phyloP scores from a whole-genome alignment of 2,113 vertebrate species.

The Parus major region DNA sequence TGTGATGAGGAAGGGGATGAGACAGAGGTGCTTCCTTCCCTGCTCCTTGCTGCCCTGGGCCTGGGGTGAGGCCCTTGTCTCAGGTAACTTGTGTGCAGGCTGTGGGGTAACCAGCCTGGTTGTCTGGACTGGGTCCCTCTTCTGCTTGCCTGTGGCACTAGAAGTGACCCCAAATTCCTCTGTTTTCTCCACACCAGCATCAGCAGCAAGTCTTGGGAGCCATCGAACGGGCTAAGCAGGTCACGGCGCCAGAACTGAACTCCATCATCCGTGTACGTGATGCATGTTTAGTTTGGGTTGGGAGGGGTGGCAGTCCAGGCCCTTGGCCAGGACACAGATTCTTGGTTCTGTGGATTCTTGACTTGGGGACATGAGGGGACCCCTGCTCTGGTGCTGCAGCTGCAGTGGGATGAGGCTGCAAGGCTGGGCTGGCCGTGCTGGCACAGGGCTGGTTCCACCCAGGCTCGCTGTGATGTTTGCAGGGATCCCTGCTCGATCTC shows the following conservation, averaged over 20 bases:
- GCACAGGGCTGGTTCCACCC: background rate
- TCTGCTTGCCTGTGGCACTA: background rate
- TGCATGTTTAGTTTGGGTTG: background rate
- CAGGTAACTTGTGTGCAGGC: background rate
- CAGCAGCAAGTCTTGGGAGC: conserved; percentile 98
- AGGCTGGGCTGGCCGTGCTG: background rate
- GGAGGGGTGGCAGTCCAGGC: background rate
- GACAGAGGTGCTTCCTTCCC: background rate
- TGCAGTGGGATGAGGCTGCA: background rate
- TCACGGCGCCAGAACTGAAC: conserved; percentile 96
- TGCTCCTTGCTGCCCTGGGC: background rate
- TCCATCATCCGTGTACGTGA: conserved; percentile 95
- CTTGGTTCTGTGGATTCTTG: background rate
- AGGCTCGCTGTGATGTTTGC: background rate
- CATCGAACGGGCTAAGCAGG: conserved; percentile 96
- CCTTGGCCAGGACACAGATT: background rate
- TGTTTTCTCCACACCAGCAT: conserved; percentile 76
- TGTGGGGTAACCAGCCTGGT: background rate
- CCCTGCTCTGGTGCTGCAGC: background rate
- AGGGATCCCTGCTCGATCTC: background rate
- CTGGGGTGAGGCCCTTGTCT: background rate
- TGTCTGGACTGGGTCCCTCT: too few relatives aligned
- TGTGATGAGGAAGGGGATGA: background rate
- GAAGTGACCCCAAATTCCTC: background rate
- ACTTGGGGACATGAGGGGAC: background rate